phyloP scores from a whole-genome alignment of 2,888 invertebrate genomes.

The Carpatolechia fugitivella region DNA sequence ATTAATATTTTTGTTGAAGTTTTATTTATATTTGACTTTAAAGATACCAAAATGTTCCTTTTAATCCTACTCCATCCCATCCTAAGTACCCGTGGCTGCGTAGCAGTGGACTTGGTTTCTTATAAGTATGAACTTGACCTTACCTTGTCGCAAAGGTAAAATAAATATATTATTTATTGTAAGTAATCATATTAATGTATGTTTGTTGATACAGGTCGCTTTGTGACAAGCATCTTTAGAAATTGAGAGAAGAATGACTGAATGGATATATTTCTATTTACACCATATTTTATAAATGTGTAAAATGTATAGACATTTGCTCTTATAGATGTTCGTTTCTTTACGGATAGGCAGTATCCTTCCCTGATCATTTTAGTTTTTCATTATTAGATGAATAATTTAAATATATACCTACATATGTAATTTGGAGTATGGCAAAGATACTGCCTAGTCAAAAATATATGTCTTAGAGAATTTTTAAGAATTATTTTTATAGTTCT shows the following conservation, averaged over 20 bases:
- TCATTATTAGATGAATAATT: not conserved
- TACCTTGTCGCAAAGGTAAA: constrained; percentile 76
- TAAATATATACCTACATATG: constrained; percentile 8
- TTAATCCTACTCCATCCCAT: constrained; percentile 20
- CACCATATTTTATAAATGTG: constrained; percentile 52
- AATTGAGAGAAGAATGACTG: constrained; percentile 49
- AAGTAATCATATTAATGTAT: constrained; percentile 24
- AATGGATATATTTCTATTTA: constrained; percentile 40
- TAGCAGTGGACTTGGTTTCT: constrained; percentile 79
- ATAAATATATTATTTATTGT: constrained; percentile 41
- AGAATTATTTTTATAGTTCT: constrained; percentile 66
- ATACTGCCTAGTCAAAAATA: constrained; percentile 64
- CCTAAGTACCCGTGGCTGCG: constrained; percentile 57
- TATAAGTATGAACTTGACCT: constrained; percentile 64
- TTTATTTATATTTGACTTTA: not conserved
- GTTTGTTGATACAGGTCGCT: constrained; percentile 50
- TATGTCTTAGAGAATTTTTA: constrained; percentile 59
- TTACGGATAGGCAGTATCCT: constrained; percentile 73
- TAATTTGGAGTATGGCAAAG: constrained; percentile 43
- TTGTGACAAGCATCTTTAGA: constrained; percentile 67
- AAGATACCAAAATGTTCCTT: not conserved
- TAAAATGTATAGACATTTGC: constrained; percentile 71
- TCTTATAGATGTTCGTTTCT: constrained; percentile 69
- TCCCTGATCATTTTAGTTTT: constrained; percentile 31
- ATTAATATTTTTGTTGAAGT: not conserved